Percentiles rank a stretch among this genome's conserved stretches.
phyloP scores from a whole-genome alignment of 1,140 invertebrate genomes.

The Theocolax elegans region DNA sequence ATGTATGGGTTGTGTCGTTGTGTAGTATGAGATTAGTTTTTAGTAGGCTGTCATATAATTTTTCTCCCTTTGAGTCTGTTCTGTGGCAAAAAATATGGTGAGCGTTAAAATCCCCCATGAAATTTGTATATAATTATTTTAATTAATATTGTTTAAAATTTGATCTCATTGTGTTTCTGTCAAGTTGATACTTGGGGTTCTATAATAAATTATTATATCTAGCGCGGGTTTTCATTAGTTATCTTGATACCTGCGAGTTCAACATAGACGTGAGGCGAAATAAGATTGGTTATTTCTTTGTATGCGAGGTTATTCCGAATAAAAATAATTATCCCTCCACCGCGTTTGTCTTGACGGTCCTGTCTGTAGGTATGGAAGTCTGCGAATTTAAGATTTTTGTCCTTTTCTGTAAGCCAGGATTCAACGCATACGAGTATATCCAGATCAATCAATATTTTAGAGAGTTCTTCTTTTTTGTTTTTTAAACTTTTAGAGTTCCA shows the following conservation, averaged over 20 bases:
- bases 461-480: not conserved
- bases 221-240: not conserved
- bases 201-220: not conserved
- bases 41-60: too few species aligned
- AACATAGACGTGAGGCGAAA: not conserved
- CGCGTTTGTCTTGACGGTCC: not conserved
- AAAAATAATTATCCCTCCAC: not conserved
- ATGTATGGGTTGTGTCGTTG: not conserved
- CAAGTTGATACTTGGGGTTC: too few species aligned
- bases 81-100: too few species aligned
- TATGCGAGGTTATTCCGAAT: not conserved
- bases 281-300: not conserved
- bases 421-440: not conserved
- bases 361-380: not conserved
- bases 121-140: too few species aligned
- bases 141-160: too few species aligned
- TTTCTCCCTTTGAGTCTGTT: too few species aligned
- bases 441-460: not conserved
- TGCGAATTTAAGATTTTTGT: not conserved
- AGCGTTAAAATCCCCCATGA: too few species aligned
- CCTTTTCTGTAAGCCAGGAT: not conserved
- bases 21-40: too few species aligned
- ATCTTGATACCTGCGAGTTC: not conserved
- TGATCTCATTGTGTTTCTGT: too few species aligned
- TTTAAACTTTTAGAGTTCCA: not conserved